These are phyloP conservation scores for Anomalospiza imberbis DNA, from an alignment of 2,797 vertebrate genomes.

Conservation along the genomic window DNA sequence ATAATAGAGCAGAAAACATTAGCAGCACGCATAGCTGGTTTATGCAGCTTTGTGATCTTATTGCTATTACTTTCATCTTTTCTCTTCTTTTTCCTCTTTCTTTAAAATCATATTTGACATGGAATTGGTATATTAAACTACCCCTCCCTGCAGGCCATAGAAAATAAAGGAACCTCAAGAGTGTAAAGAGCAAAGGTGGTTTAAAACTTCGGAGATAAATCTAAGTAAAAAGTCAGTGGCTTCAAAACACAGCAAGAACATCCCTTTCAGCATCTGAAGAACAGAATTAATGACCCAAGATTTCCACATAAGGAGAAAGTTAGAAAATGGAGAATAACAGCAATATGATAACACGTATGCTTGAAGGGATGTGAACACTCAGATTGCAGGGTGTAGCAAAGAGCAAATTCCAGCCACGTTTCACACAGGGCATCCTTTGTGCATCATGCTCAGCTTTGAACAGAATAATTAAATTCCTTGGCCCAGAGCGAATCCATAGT, in stretches of 20 bases:
- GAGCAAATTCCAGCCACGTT: background rate
- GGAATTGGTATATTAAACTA: background rate
- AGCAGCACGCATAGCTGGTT: background rate
- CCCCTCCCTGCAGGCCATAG: background rate
- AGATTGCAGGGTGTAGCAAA: background rate
- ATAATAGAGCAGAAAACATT: background rate
- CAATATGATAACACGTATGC: accelerated
- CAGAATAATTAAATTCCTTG: background rate
- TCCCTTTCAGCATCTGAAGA: background rate
- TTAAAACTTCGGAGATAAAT: background rate
- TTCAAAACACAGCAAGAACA: background rate
- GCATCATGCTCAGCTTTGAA: background rate
- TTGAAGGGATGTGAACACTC: accelerated
- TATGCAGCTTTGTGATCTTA: background rate
- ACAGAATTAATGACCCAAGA: background rate
- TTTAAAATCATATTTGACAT: background rate
- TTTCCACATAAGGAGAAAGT: background rate
- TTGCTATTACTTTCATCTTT: background rate
- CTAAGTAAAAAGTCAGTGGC: background rate
- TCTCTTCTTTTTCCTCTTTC: background rate
- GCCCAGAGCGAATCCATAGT: background rate
- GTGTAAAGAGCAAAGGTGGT: background rate
- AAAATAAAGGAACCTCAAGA: background rate
- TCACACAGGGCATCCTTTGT: background rate
- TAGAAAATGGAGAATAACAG: background rate